Evolutionary conservation across 2,888 invertebrate genomes (phyloP).

Genomic region (Drosophila crucigera): DNA sequence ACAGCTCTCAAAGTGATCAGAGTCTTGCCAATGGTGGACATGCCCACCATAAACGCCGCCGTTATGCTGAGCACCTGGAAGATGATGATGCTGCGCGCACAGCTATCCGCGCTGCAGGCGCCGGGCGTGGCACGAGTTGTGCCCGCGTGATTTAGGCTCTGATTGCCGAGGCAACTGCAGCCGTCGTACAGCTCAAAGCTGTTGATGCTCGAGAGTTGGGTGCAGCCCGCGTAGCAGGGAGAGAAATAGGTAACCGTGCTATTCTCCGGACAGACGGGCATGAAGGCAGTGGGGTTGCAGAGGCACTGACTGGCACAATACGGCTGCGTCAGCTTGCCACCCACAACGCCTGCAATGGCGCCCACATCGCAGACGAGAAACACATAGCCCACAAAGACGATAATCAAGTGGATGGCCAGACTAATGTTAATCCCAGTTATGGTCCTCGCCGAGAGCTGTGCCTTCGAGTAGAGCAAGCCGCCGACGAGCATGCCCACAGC

Average conservation of each 20-base stretch:
- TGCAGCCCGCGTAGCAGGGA: constrained; percentile 91
- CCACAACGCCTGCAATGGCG: constrained; percentile 86
- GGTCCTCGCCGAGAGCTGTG: constrained; percentile 85
- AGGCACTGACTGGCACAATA: constrained; percentile 87
- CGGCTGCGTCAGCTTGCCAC: constrained; percentile 84
- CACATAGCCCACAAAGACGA: constrained; percentile 85
- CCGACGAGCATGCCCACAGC: constrained; percentile 86
- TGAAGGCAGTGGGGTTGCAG: constrained; percentile 86
- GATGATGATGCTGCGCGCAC: constrained; percentile 86
- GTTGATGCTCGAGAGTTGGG: constrained; percentile 84
- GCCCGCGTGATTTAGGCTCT: constrained; percentile 53
- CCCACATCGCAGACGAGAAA: constrained; percentile 86
- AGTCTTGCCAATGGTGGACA: constrained; percentile 85
- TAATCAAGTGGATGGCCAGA: constrained; percentile 84
- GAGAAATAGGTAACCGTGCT: constrained; percentile 88
- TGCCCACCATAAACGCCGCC: constrained; percentile 84
- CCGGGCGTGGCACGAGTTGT: constrained; percentile 86
- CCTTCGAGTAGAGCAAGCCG: constrained; percentile 87
- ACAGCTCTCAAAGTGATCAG: constrained; percentile 87
- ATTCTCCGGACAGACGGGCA: constrained; percentile 88
- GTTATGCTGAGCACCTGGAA: constrained; percentile 86
- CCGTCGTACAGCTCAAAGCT: constrained; percentile 86
- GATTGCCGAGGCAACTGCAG: constrained; percentile 86
- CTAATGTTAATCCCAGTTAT: constrained; percentile 86
- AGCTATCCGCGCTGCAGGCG: constrained; percentile 86